These are phyloP conservation scores for Hoplostethus atlanticus DNA, from an alignment of 2,797 vertebrate species.

Conservation along the genomic window DNA sequence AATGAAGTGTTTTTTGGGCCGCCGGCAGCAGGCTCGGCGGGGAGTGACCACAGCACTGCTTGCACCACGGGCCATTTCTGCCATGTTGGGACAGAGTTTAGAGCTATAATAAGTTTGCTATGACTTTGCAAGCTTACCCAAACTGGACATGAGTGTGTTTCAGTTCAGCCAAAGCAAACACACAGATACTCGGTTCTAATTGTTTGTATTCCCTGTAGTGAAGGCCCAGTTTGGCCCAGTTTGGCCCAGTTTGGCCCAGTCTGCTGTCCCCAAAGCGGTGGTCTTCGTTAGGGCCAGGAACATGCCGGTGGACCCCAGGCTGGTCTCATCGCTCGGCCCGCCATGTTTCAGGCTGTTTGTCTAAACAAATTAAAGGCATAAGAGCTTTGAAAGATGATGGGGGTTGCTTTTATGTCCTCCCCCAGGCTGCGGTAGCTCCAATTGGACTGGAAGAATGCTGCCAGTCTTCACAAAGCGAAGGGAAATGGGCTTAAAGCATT, in stretches of 20 bases:
- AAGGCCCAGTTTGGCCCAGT: conserved; percentile 1
- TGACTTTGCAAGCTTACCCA: conserved; percentile 17
- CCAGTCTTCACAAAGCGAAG: conserved; percentile 26
- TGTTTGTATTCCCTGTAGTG: conserved; percentile 32
- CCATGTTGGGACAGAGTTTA: conserved; percentile 24
- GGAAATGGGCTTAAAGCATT: conserved; percentile 77
- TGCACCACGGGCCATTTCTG: conserved; percentile 5
- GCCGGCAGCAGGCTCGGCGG: too few species aligned
- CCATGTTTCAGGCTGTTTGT: conserved; percentile 80
- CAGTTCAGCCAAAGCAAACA: background rate
- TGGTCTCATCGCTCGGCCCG: conserved; percentile 57
- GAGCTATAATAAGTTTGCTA: conserved; percentile 24
- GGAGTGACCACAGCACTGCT: background rate
- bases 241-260: conserved; percentile 8
- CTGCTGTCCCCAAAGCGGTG: conserved; percentile 30
- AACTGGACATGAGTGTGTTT: background rate
- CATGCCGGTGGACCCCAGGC: conserved; percentile 60
- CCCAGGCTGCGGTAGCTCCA: conserved; percentile 76
- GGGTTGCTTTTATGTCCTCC: conserved; percentile 75
- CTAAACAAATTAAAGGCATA: conserved; percentile 83
- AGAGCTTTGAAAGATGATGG: conserved; percentile 75
- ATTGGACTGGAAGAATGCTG: conserved; percentile 71
- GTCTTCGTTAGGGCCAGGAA: conserved; percentile 50
- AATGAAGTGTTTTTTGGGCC: background rate
- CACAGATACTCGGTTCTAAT: conserved; percentile 10